Evolutionary conservation across 53 echinoderm and acorn worm genomes (phyloP).

Genomic region (Antedon mediterranea): DNA sequence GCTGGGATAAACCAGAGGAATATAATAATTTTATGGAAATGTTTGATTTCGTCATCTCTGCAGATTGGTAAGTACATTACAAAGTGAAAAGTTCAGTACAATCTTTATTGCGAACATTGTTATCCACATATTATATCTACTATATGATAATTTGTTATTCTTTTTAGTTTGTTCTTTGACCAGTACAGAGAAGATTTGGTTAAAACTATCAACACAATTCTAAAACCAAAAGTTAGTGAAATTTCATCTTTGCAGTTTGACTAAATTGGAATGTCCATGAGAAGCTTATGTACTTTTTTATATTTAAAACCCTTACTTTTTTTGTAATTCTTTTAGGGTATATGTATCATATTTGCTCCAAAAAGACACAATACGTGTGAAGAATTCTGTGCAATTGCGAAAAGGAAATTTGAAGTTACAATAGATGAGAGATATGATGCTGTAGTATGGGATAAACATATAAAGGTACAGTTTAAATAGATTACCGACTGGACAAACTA

Average conservation of each 20-base stretch:
- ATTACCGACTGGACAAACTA: background rate
- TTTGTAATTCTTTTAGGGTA: constrained; percentile 29
- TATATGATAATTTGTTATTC: background rate
- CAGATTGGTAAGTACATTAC: constrained; percentile 63
- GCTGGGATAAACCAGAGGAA: constrained; percentile 51
- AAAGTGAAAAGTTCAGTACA: background rate
- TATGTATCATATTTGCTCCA: constrained; percentile 70
- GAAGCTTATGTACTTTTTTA: no score
- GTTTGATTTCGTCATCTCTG: constrained; percentile 72
- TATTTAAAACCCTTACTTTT: no score
- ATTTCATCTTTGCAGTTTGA: no score
- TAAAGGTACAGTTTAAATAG: constrained; percentile 27
- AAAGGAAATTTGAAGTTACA: constrained; percentile 27
- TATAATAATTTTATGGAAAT: constrained; percentile 39
- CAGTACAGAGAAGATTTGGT: constrained; percentile 77
- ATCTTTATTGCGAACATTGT: no score
- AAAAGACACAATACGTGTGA: constrained; percentile 53
- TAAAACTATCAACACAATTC: constrained; percentile 39
- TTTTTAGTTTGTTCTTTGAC: constrained; percentile 92
- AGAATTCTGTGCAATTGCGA: constrained; percentile 55
- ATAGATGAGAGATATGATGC: constrained; percentile 52
- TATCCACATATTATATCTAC: background rate
- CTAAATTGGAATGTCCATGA: no score
- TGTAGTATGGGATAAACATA: constrained; percentile 54
- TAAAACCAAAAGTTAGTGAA: constrained; percentile 51